phyloP scores from a whole-genome alignment of 2,113 vertebrate species.

The Hemibagrus wyckioides region DNA sequence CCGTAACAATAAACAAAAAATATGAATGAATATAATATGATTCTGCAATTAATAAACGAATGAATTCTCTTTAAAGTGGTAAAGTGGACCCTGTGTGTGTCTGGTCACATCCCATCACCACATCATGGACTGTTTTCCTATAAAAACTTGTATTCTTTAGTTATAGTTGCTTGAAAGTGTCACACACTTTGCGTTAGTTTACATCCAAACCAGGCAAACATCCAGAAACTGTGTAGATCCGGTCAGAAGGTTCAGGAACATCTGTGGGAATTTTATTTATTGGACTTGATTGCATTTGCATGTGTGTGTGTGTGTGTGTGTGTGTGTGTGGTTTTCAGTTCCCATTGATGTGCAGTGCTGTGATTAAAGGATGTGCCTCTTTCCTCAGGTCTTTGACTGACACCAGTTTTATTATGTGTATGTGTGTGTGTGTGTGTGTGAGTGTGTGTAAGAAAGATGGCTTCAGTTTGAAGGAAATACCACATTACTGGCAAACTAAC shows the following conservation, averaged over 20 bases:
- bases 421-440: conserved; percentile 13
- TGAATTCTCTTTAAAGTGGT: not conserved
- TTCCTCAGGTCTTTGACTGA: conserved; percentile 8
- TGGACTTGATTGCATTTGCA: not conserved
- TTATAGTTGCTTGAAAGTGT: not conserved
- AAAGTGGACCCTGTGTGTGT: not conserved
- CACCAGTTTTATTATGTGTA: not conserved
- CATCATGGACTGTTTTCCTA: not conserved
- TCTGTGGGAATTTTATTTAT: not conserved
- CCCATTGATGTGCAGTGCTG: not conserved
- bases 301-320: conserved; percentile 8
- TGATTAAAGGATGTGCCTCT: not conserved
- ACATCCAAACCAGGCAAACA: not conserved
- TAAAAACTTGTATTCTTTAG: not conserved
- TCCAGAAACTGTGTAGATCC: not conserved
- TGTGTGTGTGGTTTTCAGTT: not conserved
- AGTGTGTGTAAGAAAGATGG: not conserved
- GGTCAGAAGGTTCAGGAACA: conserved; percentile 1
- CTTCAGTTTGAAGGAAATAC: conserved; percentile 37
- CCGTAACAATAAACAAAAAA: not conserved
- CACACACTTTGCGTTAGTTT: not conserved
- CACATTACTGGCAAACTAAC: conserved; percentile 18
- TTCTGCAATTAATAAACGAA: not conserved
- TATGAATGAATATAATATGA: not conserved
- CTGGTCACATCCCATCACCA: not conserved